Evolutionary conservation across 2,113 vertebrate genomes (phyloP), one percentile per base, ranked within the genome.

Genomic region (Melanerpes formicivorus): DNA sequence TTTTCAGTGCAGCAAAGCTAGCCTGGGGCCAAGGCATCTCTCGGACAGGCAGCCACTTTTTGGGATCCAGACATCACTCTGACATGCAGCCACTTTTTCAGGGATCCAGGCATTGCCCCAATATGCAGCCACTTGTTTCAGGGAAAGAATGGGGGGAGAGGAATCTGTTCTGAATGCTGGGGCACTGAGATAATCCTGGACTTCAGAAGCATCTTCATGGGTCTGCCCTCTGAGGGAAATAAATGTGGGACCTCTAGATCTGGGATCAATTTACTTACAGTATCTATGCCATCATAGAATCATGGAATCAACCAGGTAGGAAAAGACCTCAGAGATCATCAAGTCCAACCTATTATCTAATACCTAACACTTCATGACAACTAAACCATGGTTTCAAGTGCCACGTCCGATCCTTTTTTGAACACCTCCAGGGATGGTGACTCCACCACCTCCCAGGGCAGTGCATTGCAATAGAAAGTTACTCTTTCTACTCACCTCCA

Each of bases 201-300:
- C 54, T 22, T 18, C n/a, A 2, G 4, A 13, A 10, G 18, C 32
- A 12, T 1, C 27, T 7, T 12, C 6, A 1, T 0, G 2, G 55
- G 1, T 18, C 64, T 71, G 69, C 25, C 62, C 29, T 25, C 21
- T 2, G 44, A 9, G 1, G 1, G 62, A 40, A n/a, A 5, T 8
- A 32, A 1, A 1, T 0, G 3, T 6, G 27, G 13, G 40, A 6
- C 26, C 6, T 3, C 66, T 11, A 4, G 7, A 13, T 0, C 56
- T 13, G 58, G 52, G 15, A 40, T 13, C n/a, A 46, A 27, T 17
- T 17, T 10, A 11, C 14, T 21, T 21, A 15, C 7, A 9, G 63
- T 5, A 50, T 5, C 69, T n/a, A 0, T 1, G 7, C 42, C 54
- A 21, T 9, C 10, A 40, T 11, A 40, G 40, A 40, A 40, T 40